Percentiles rank a stretch among this genome's conserved stretches.
These are phyloP conservation scores for Odobenus rosmarus DNA, from an alignment of 2,113 vertebrate species.

Conservation along the genomic window DNA sequence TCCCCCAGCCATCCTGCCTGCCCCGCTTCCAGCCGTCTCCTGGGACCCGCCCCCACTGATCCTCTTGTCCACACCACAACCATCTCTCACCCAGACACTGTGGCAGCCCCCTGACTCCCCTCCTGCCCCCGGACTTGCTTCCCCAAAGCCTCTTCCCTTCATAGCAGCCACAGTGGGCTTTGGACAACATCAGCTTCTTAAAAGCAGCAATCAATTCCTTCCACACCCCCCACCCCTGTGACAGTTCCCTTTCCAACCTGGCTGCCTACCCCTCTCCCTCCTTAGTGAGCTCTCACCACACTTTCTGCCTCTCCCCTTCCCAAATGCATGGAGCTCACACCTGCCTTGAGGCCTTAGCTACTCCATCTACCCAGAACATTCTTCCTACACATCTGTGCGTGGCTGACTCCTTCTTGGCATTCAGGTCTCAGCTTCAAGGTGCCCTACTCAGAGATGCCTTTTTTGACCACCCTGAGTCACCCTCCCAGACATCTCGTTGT, in stretches of 20 bases:
- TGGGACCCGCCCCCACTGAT: neutral
- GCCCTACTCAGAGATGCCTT: no score
- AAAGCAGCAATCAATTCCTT: neutral
- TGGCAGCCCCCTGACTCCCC: neutral
- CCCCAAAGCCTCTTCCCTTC: neutral
- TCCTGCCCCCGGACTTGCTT: neutral
- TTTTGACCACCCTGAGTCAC: neutral
- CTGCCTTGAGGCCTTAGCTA: neutral
- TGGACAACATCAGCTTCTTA: neutral
- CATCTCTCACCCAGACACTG: neutral
- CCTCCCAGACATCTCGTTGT: neutral
- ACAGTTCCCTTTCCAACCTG: neutral
- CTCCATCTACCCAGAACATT: neutral
- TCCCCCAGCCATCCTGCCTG: neutral
- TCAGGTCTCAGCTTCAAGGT: neutral
- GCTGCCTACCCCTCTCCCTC: no score
- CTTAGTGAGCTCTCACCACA: neutral
- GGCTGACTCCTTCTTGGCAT: neutral
- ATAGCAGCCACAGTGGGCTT: neutral
- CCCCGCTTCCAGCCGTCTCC: neutral
- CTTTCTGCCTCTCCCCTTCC: neutral
- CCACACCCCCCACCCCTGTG: neutral
- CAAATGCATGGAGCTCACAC: accelerated
- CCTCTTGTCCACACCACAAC: accelerated
- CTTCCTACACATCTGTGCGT: accelerated